Base-by-base conservation (phyloP, 2,888 invertebrate species). In the Opisthograptis luteolata region DNA sequence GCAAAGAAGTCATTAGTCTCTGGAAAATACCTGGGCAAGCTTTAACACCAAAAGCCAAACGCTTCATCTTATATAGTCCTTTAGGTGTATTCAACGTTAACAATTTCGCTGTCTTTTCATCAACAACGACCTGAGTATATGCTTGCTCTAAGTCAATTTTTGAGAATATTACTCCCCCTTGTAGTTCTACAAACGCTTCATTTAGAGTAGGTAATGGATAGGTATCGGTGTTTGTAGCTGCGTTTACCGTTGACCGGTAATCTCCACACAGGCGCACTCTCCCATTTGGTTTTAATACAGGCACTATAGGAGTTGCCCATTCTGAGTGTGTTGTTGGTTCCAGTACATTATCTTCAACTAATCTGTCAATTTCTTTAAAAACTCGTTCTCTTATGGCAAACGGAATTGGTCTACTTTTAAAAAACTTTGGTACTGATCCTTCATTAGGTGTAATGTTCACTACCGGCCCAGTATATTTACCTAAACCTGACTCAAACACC, bases 71-170 rank as follows among this genome's bases (percentile, higher is more conserved):
- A 47, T 58, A 52, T 5, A 64, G 30, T 8, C 62, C 52, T 7
- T 27, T n/a, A 4, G 57, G 50, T 12, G 60, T 56, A 37, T 64
- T 64, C 0, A 58, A 20, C n/a, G 62, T 64, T 25, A 60, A 41
- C 0, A 64, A 43, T 28, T 36, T 4, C 5, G 60, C 58, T 15
- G 64, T 60, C 40, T 7, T n/a, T 0, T 46, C 17, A 37, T 36
- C 14, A 0, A 56, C 58, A 17, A 46, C 35, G 19, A 63, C 3
- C 28, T 62, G 60, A 9, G 35, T 61, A 31, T 62, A 64, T 2
- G 63, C 64, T 15, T 55, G 52, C 31, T 61, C 57, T 2, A 64
- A 30, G 31, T 66, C 63, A 7, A 62, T 7, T 41, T 62, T 64
- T 8, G 40, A 52, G 31, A 64, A 66, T 20, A 48, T 19, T 9